These are phyloP conservation scores for Drosophila leontia DNA, from an alignment of 1,140 invertebrate genomes.

Conservation along the genomic window DNA sequence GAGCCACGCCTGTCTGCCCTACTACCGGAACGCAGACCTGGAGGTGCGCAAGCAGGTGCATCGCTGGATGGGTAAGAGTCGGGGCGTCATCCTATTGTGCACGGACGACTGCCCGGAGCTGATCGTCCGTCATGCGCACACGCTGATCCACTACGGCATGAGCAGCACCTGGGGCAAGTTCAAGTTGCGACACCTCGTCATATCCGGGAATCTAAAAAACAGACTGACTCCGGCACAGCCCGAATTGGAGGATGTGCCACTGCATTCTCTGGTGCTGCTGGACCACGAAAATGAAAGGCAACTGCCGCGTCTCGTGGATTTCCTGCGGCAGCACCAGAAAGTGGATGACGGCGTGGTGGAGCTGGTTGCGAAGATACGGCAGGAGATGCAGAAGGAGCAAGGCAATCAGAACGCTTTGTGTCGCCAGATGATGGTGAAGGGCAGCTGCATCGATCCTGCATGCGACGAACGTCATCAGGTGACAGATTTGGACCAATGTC, in stretches of 20 bases:
- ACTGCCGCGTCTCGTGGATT: constrained; percentile 59
- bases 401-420: constrained; percentile 10
- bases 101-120: constrained; percentile 59
- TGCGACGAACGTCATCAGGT: constrained; percentile 49
- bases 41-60: constrained; percentile 21
- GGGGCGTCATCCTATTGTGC: constrained; percentile 39
- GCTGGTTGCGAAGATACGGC: constrained; percentile 24
- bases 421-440: constrained; percentile 25
- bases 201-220: constrained; percentile 37
- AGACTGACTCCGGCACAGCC: background rate
- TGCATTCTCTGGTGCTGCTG: constrained; percentile 46
- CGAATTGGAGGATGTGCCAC: background rate
- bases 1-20: constrained; percentile 40
- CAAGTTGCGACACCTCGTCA: constrained; percentile 45
- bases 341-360: constrained; percentile 32
- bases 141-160: constrained; percentile 50
- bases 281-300: constrained; percentile 45
- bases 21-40: constrained; percentile 39
- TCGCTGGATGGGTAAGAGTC: constrained; percentile 25
- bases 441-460: constrained; percentile 21
- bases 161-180: constrained; percentile 53
- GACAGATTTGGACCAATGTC: constrained; percentile 12
- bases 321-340: constrained; percentile 41
- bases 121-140: constrained; percentile 37
- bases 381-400: constrained; percentile 5